These are phyloP conservation scores for Eupleurogrammus muticus DNA, from an alignment of 2,797 vertebrate species.

Conservation along the genomic window DNA sequence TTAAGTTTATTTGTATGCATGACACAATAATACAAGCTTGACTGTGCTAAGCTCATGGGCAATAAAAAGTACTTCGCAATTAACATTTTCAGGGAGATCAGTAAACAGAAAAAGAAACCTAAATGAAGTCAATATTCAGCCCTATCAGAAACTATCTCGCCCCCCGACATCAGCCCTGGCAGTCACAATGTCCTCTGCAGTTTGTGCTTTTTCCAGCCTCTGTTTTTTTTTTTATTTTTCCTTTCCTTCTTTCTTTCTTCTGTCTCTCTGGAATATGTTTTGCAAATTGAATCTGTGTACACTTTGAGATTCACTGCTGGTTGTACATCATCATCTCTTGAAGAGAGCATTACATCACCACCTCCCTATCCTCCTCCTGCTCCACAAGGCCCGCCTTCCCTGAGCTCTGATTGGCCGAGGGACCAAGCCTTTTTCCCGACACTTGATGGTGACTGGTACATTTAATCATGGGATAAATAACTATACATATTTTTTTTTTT, in stretches of 20 bases:
- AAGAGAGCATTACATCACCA: conserved; percentile 78
- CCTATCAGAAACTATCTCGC: too few relatives aligned
- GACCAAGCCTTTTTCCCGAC: conserved; percentile 6
- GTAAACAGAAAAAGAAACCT: too few relatives aligned
- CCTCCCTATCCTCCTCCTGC: conserved; percentile 30
- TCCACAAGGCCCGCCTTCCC: conserved; percentile 47
- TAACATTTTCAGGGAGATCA: too few relatives aligned
- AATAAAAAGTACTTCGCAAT: too few relatives aligned
- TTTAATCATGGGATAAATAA: conserved; percentile 32
- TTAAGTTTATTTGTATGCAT: too few relatives aligned
- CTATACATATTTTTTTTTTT: background rate
- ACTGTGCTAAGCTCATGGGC: too few relatives aligned
- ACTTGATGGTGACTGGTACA: conserved; percentile 30
- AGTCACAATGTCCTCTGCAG: too few relatives aligned
- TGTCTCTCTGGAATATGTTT: background rate
- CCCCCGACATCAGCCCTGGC: too few relatives aligned
- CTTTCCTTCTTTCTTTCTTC: background rate
- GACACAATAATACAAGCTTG: too few relatives aligned
- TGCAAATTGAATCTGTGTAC: conserved; percentile 34
- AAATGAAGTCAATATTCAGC: too few relatives aligned
- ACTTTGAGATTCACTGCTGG: conserved; percentile 43
- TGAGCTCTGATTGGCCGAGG: conserved; percentile 62
- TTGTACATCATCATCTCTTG: conserved; percentile 59
- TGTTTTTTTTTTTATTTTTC: too few relatives aligned
- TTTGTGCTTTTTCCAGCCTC: too few relatives aligned